Conservation (phyloP, 2,888 invertebrate genomes). For the Cabera pusaria region DNA sequence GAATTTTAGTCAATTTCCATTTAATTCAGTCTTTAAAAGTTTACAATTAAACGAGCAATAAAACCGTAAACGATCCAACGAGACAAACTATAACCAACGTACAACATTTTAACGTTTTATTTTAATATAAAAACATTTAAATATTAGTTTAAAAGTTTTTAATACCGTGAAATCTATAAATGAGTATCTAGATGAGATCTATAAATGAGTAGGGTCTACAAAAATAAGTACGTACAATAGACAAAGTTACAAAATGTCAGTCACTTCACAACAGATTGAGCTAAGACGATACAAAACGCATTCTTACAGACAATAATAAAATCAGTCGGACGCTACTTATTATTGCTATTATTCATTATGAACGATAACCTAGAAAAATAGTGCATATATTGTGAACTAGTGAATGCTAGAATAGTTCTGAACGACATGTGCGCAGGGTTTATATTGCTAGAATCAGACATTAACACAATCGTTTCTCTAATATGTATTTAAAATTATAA, state of each 20-base stretch:
- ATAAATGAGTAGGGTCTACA: slow-evolving; percentile 22
- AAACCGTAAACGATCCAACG: slow-evolving; percentile 28
- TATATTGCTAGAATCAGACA: too few species aligned
- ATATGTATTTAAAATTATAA: too few species aligned
- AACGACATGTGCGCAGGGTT: too few species aligned
- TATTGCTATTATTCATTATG: slow-evolving; percentile 11
- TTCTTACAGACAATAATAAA: slow-evolving; percentile 26
- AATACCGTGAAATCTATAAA: too few species aligned
- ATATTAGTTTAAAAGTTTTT: slow-evolving; percentile 7
- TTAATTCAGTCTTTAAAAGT: slow-evolving; percentile 80
- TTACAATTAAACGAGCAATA: slow-evolving; percentile 62
- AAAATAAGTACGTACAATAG: slow-evolving; percentile 32
- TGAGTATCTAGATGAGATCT: slow-evolving; percentile 8
- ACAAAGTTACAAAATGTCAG: slow-evolving; percentile 47
- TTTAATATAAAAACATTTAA: slow-evolving; percentile 14
- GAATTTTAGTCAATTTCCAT: slow-evolving; percentile 71
- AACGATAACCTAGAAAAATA: too few species aligned
- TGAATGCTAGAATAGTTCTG: too few species aligned
- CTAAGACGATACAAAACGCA: slow-evolving; percentile 47
- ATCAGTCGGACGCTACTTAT: slow-evolving; percentile 25
- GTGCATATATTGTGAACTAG: too few species aligned
- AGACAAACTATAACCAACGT: slow-evolving; percentile 51
- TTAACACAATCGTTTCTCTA: too few species aligned
- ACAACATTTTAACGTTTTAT: slow-evolving; percentile 15
- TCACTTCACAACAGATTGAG: slow-evolving; percentile 59